Percentiles rank a stretch among this genome's conserved stretches.
phyloP scores from a whole-genome alignment of 2,113 vertebrate species.

The Bufo gargarizans region DNA sequence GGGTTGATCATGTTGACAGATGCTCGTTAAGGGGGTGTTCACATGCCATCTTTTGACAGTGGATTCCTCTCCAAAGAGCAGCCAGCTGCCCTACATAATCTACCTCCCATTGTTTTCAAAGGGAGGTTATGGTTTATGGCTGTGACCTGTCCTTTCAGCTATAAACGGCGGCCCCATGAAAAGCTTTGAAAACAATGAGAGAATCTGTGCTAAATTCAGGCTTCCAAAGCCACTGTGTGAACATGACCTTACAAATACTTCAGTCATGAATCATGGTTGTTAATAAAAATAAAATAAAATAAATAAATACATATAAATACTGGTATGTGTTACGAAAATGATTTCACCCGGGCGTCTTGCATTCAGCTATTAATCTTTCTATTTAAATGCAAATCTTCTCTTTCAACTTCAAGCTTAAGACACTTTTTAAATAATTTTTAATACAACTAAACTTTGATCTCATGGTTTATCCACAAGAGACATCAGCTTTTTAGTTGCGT shows the following conservation, averaged over 20 bases:
- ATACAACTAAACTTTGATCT: slow-evolving; percentile 75
- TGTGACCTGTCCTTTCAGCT: too few relatives aligned
- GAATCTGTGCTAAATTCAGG: too few relatives aligned
- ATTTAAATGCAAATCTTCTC: slow-evolving; percentile 81
- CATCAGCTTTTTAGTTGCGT: slow-evolving; percentile 62
- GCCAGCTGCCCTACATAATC: too few relatives aligned
- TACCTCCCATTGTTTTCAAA: too few relatives aligned
- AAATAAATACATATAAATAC: slow-evolving; percentile 64
- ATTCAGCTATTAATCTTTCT: slow-evolving; percentile 78
- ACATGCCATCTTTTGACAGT: too few relatives aligned
- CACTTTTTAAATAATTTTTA: slow-evolving; percentile 67
- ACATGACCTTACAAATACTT: not conserved
- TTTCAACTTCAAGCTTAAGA: slow-evolving; percentile 72
- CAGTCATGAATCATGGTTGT: not conserved
- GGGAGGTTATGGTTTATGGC: too few relatives aligned
- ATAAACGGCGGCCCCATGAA: too few relatives aligned
- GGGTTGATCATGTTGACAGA: too few relatives aligned
- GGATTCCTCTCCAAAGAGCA: too few relatives aligned
- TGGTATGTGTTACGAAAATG: slow-evolving; percentile 69
- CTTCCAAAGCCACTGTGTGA: too few relatives aligned
- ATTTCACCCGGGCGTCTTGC: slow-evolving; percentile 70
- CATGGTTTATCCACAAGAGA: slow-evolving; percentile 63
- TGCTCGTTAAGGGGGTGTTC: too few relatives aligned
- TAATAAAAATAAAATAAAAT: not conserved
- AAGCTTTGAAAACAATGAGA: too few relatives aligned